phyloP scores from a whole-genome alignment of 2,797 vertebrate species.

The Tragelaphus oryx region DNA sequence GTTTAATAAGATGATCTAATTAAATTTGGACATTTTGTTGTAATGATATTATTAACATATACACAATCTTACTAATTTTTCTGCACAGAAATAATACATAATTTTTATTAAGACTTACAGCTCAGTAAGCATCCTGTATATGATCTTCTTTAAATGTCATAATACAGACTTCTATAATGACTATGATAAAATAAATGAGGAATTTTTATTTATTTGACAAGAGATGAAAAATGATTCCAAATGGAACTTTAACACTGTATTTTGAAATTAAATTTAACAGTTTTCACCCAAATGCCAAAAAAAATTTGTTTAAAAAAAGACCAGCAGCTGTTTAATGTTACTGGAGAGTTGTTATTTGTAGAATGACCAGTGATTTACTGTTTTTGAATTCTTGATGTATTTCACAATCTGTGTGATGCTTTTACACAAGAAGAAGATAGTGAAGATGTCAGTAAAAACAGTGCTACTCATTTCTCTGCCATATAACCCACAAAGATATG shows the following conservation, averaged over 20 bases:
- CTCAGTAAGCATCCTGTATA: not conserved
- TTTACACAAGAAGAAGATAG: not conserved
- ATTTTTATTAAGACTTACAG: not conserved
- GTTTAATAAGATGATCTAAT: conserved; percentile 38
- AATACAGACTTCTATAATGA: not conserved
- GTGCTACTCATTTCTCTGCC: not conserved
- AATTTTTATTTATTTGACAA: conserved; percentile 46
- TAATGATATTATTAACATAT: not conserved
- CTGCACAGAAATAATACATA: not conserved
- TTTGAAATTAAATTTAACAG: conserved; percentile 35
- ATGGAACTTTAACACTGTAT: not conserved
- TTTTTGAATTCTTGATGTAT: conserved; percentile 37
- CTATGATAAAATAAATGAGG: not conserved
- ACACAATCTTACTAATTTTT: conserved; percentile 31
- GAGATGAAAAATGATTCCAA: not conserved
- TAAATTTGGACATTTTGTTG: conserved; percentile 39
- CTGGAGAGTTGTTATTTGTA: conserved; percentile 32
- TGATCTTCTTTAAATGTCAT: conserved; percentile 13
- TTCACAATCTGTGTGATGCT: not conserved
- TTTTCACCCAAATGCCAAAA: conserved; percentile 9
- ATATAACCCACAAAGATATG: not conserved
- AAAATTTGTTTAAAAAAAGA: not conserved
- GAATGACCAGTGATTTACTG: conserved; percentile 9
- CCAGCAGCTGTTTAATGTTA: not conserved
- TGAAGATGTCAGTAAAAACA: not conserved